Evolutionary conservation across 2,888 invertebrate species (phyloP).

Genomic region (Hymenopus coronatus): DNA sequence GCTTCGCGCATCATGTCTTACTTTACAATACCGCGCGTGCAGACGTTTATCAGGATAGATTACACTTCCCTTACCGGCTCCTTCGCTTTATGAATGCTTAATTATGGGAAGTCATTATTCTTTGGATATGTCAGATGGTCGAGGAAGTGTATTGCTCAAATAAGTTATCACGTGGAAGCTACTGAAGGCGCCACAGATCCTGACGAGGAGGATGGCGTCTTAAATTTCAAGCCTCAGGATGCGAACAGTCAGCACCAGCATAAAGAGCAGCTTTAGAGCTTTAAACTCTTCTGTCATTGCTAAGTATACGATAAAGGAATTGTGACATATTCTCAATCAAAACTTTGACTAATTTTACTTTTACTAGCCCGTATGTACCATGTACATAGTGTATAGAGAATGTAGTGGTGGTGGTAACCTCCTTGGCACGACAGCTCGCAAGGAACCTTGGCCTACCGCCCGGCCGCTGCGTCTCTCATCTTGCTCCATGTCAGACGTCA

Average conservation of each 20-base stretch:
- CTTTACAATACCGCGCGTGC: no score
- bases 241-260: background rate
- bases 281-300: background rate
- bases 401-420: no score
- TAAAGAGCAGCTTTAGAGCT: background rate
- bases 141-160: background rate
- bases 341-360: no score
- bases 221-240: slow-evolving; percentile 2
- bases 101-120: background rate
- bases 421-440: no score
- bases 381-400: no score
- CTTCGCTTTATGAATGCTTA: background rate
- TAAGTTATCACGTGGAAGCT: background rate
- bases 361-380: no score
- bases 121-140: background rate
- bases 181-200: background rate
- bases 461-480: no score
- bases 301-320: no score
- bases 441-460: no score
- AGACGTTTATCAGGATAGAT: slow-evolving; percentile 6
- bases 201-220: background rate
- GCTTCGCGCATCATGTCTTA: no score
- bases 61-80: background rate
- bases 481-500: no score
- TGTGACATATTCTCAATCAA: no score